Evolutionary conservation across 92 coral and sea anemone species (phyloP), one percentile per base, ranked within the genome.

Genomic region (Porites lobata): DNA sequence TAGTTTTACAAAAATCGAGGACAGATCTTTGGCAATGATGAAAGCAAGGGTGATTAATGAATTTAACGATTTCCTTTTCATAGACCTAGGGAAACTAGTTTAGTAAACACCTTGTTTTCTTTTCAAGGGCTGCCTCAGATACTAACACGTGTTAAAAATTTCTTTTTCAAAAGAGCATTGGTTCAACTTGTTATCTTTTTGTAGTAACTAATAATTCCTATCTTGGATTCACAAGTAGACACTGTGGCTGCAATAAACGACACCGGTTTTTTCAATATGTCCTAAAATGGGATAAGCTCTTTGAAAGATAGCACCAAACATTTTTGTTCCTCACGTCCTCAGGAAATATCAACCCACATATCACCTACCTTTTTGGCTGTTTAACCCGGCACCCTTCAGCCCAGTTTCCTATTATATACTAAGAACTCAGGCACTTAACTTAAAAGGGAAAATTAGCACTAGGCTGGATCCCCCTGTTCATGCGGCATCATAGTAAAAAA

Each of bases 301-400:
- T 81, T 51, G 65, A 38, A 78, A 78, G 47, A 38, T 38, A 38
- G 47, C 47, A 38, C 47, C 47, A 38, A 38, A 38, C 47, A 38
- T 3, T 38, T 38, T 38, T 38, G 47, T 38, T 4, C 6, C 47
- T 70, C 78, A 70, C 76, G 78, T 69, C 26, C 61, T 57, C 76
- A 82, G 86, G 86, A 82, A 82, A 57, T 82, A 24, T 71, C 10
- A 9, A 72, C 47, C 76, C 24, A n/a, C 69, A 82, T 76, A 69
- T 81, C 77, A 81, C 68, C 50, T 50, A 43, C 59, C 62, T 59
- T 47, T 75, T 75, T 73, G 22, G 53, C 20, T 50, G 4, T 50
- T 10, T n/a, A 74, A 62, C 87, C 73, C 47, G 47, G 47, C 47
- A 38, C 47, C 69, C 19, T 8, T 71, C 53, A 47, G 61, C 47